phyloP scores from a whole-genome alignment of 2,888 invertebrate species.

The Nipponacmea schrenckii region DNA sequence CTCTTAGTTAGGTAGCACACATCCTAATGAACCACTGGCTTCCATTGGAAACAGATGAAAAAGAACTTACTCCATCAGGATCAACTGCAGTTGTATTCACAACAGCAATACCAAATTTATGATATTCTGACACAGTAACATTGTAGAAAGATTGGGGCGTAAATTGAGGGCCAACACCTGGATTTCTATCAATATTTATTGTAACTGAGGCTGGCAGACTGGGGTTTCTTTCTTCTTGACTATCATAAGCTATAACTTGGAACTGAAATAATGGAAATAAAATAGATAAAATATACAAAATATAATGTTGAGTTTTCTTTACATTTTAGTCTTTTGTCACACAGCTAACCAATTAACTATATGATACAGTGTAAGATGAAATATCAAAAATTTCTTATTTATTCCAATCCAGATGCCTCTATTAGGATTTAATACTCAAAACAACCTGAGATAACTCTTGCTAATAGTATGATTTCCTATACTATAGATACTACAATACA shows the following conservation, averaged over 20 bases:
- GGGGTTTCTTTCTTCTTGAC: background rate
- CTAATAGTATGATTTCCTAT: too few relatives aligned
- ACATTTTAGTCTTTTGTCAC: too few relatives aligned
- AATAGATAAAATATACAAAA: background rate
- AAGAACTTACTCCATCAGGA: constrained; percentile 21
- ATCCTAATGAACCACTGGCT: too few relatives aligned
- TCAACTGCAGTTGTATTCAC: background rate
- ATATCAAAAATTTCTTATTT: too few relatives aligned
- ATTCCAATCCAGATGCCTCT: too few relatives aligned
- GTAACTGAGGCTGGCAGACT: background rate
- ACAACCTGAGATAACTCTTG: too few relatives aligned
- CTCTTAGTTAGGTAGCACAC: too few relatives aligned
- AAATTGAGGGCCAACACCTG: background rate
- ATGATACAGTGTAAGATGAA: too few relatives aligned
- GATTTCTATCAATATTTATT: background rate
- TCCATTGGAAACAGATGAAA: too few relatives aligned
- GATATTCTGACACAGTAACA: background rate
- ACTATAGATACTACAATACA: too few relatives aligned
- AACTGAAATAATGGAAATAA: constrained; percentile 31
- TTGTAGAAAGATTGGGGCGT: background rate
- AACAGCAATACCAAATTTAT: background rate
- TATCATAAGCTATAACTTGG: constrained; percentile 29
- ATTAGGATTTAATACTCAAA: too few relatives aligned
- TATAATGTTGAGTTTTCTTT: background rate
- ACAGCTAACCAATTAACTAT: too few relatives aligned